Evolutionary conservation across 92 coral and sea anemone genomes (phyloP), one percentile per base, ranked within the genome.

Genomic region (Heliopora coerulea): DNA sequence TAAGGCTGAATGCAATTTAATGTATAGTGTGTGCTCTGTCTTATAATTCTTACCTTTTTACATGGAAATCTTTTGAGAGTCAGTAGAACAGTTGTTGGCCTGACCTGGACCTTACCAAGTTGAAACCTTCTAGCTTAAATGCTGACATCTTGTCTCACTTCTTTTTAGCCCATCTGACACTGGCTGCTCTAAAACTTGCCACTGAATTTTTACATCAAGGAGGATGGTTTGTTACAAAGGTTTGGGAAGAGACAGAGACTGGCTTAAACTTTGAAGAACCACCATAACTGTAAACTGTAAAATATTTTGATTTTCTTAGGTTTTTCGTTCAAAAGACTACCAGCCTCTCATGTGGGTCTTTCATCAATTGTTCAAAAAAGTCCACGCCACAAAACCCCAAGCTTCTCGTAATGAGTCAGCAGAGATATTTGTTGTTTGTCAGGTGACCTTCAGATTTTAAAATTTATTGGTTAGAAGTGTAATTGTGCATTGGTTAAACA

Each of bases 221-320:
- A 19, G 97, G 97, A 74, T 92, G 96, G 96, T 92, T 92, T 74
- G 80, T 92, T 32, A 92, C 97, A n/a, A 92, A 92, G 96, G 97
- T 92, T 13, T 21, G 87, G n/a, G 5, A n/a, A 24, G 0, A 26
- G 31, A 9, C 50, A 31, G 26, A 59, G 42, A 34, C 32, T 56
- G 62, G 11, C 26, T 56, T n/a, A 54, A 15, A 12, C 19, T 24
- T n/a, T n/a, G n/a, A n/a, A n/a, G n/a, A n/a, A n/a, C n/a, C n/a
- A n/a, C n/a, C n/a, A n/a, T n/a, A n/a, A n/a, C n/a, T n/a, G n/a
- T n/a, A n/a, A n/a, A n/a, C n/a, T n/a, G n/a, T n/a, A n/a, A n/a
- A n/a, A n/a, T n/a, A n/a, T n/a, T n/a, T n/a, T n/a, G n/a, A 56
- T 40, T 32, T 79, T 23, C 66, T 59, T 49, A 92, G 97, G 97